A percentile compares a stretch with the other conserved stretches of the same genome.
Evolutionary conservation across 2,797 vertebrate species (phyloP).

Genomic region (Sebastes trivittatus): DNA sequence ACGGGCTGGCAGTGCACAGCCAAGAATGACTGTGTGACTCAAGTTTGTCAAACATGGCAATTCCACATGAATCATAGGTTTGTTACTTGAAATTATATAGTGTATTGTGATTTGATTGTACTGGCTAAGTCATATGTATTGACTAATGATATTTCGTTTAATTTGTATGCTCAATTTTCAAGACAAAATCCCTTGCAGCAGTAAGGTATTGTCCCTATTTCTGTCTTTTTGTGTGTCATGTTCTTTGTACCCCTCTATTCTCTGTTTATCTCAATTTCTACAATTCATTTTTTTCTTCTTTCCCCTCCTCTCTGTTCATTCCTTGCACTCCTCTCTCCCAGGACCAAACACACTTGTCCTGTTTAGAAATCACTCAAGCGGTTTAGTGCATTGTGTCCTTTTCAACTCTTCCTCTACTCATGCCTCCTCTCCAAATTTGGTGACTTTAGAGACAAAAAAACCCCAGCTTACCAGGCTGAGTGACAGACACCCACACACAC

Average conservation of each 20-base stretch:
- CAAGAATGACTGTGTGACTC: neutral
- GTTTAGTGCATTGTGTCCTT: conserved; percentile 23
- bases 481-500: neutral
- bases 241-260: neutral
- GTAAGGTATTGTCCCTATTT: neutral
- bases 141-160: neutral
- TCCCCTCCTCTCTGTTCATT: neutral
- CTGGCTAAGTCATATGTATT: neutral
- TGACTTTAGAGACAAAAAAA: neutral
- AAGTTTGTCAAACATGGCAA: neutral
- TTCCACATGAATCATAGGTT: neutral
- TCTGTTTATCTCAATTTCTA: neutral
- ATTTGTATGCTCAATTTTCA: too few species aligned
- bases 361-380: conserved; percentile 15
- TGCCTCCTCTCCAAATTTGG: conserved; percentile 8
- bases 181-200: neutral
- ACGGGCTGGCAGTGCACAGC: neutral
- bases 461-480: neutral
- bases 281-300: neutral
- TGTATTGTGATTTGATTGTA: neutral
- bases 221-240: neutral
- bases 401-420: conserved; percentile 14
- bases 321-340: neutral
- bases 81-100: neutral
- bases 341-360: conserved; percentile 9